Conservation (phyloP, 2,888 invertebrate genomes). For the Netelia fuscicornis region DNA sequence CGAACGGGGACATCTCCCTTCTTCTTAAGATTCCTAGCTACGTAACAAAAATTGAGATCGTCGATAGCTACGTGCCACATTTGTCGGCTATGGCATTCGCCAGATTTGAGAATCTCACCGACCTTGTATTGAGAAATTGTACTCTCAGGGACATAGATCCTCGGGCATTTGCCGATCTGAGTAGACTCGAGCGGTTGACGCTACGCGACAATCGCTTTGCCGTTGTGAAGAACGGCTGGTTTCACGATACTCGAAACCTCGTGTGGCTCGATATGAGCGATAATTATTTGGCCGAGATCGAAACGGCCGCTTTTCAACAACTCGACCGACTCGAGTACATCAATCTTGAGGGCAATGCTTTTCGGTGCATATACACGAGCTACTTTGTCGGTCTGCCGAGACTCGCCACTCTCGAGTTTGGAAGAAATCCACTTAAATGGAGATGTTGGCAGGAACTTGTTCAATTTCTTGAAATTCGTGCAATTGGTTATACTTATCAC, state of each 20-base stretch:
- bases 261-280: constrained; percentile 75
- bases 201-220: constrained; percentile 75
- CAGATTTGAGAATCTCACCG: constrained; percentile 71
- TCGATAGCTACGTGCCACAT: constrained; percentile 73
- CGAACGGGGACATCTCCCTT: constrained; percentile 72
- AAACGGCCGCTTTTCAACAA: constrained; percentile 72
- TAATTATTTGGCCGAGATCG: constrained; percentile 75
- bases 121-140: constrained; percentile 75
- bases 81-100: constrained; percentile 69
- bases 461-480: constrained; percentile 74
- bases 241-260: constrained; percentile 69
- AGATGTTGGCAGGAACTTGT: constrained; percentile 76
- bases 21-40: constrained; percentile 72
- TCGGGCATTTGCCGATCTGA: constrained; percentile 72
- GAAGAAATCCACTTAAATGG: constrained; percentile 78
- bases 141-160: constrained; percentile 72
- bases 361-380: constrained; percentile 77
- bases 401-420: constrained; percentile 74
- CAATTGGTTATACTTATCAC: constrained; percentile 67
- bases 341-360: constrained; percentile 77
- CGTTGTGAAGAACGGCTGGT: constrained; percentile 72
- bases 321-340: constrained; percentile 72
- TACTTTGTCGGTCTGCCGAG: constrained; percentile 74
- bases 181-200: constrained; percentile 70
- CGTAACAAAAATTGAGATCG: constrained; percentile 74